Base-by-base conservation (phyloP, 2,888 invertebrate genomes). In the Agonopterix arenella region DNA sequence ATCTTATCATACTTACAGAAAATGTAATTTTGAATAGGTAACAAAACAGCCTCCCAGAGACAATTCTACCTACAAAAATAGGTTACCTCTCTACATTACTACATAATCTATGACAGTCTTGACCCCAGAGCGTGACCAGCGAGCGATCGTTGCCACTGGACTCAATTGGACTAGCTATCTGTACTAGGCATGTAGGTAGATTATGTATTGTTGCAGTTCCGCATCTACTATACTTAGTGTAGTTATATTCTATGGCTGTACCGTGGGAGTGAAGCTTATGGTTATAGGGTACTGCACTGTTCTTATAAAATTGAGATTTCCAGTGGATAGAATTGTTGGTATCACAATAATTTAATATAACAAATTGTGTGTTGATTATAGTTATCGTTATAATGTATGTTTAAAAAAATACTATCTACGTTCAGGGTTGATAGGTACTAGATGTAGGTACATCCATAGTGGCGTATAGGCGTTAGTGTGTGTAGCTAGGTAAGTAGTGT, bases 51-150 rank as follows among this genome's bases (percentile, higher is more conserved):
- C 40, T 10, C 40, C 4, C n/a, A 11, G n/a, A 40, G 40, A 40
- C 10, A 40, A 28, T 5, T 28, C 28, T 28, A 40, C 10, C 40
- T 40, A n/a, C 40, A 40, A 40, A 40, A 10, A 1, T 40, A 11
- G n/a, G 10, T 5, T 1, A 5, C n/a, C 11, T 2, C 8, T 10
- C 11, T 11, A 40, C 10, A 40, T 40, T 40, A 5, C n/a, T 40
- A 40, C 9, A 40, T 72, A 66, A 45, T 85, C 84, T 79, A 52
- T 76, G 77, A 59, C 73, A 76, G 61, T 79, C 75, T 84, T 85
- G 85, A 86, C 85, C 85, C 76, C 81, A 53, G 66, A 70, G 78
- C 85, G 82, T 84, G 84, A 81, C 82, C 81, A 78, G 69, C 61
- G 55, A 59, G 73, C 77, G 85, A 84, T 68, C 85, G 73, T 86